phyloP scores from a whole-genome alignment of 2,888 invertebrate species.

The Caenorhabditis virilis region DNA sequence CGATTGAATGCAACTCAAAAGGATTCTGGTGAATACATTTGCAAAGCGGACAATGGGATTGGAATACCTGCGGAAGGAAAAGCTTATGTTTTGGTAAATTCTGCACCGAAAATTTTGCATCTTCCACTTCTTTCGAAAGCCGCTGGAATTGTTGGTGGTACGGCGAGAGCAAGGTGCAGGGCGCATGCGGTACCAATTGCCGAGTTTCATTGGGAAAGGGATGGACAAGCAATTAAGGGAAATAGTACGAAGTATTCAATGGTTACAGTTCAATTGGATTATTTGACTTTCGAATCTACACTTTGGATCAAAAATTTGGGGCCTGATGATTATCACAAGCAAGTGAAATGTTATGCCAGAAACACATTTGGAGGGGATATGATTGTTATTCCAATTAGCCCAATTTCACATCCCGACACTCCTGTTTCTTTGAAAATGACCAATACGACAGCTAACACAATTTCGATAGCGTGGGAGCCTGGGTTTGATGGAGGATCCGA shows the following conservation, averaged over 20 bases:
- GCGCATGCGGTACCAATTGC: conserved; percentile 63
- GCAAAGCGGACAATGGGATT: conserved; percentile 63
- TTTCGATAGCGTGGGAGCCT: conserved; percentile 53
- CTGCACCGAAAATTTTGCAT: conserved; percentile 53
- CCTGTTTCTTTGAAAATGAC: conserved; percentile 56
- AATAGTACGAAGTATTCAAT: conserved; percentile 64
- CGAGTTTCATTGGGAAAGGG: conserved; percentile 60
- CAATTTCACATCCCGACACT: conserved; percentile 56
- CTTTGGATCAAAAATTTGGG: conserved; percentile 57
- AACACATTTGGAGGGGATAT: conserved; percentile 60
- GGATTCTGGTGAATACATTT: conserved; percentile 60
- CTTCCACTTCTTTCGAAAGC: conserved; percentile 48
- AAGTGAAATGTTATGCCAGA: conserved; percentile 53
- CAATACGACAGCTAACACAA: conserved; percentile 55
- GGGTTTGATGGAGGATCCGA: conserved; percentile 67
- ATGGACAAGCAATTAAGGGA: conserved; percentile 54
- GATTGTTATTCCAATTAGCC: conserved; percentile 39
- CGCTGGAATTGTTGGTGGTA: conserved; percentile 55
- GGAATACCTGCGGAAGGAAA: conserved; percentile 43
- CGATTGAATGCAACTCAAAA: conserved; percentile 60
- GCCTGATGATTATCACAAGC: conserved; percentile 59
- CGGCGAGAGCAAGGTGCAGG: conserved; percentile 49
- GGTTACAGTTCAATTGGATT: conserved; percentile 55
- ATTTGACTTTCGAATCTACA: conserved; percentile 61
- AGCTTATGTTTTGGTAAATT: conserved; percentile 63